A percentile compares a stretch with the other conserved stretches of the same genome.
Evolutionary conservation across 1,140 invertebrate genomes (phyloP).

Genomic region (Platyscapa corneri): DNA sequence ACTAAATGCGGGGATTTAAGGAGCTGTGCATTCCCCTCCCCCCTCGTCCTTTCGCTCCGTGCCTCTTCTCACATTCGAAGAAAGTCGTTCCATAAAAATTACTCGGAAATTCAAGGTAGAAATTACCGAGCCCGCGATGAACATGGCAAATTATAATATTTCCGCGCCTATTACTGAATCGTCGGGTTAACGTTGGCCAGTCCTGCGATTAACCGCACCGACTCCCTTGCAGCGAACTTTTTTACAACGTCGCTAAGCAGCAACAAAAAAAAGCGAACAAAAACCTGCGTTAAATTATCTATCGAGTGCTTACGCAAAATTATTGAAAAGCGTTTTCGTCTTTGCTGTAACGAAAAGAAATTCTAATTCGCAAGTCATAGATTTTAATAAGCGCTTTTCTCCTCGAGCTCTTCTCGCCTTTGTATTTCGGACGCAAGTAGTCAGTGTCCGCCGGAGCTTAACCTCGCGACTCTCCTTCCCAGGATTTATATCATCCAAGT

Average conservation of each 20-base stretch:
- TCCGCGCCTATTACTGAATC: not conserved
- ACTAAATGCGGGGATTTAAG: not conserved
- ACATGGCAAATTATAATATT: slow-evolving; percentile 9
- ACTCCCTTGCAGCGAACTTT: not conserved
- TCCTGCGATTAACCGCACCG: not conserved
- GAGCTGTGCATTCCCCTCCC: not conserved
- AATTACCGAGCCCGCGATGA: not conserved
- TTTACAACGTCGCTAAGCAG: not conserved
- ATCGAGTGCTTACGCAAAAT: not conserved
- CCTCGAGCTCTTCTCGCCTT: not conserved
- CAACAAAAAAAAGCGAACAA: not conserved
- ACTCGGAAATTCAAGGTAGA: slow-evolving; percentile 11
- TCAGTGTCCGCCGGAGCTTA: too few relatives aligned
- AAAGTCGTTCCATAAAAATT: not conserved
- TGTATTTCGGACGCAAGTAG: not conserved
- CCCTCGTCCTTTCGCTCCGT: not conserved
- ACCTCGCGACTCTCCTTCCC: too few relatives aligned
- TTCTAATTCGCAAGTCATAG: not conserved
- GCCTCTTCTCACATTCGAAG: not conserved
- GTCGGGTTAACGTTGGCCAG: not conserved
- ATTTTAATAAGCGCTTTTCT: not conserved
- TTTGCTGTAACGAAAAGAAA: not conserved
- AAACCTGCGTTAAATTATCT: not conserved
- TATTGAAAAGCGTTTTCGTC: not conserved
- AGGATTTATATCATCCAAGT: too few relatives aligned